Base-by-base conservation (phyloP, 1,140 invertebrate genomes). In the Aphelinus atriplicis region DNA sequence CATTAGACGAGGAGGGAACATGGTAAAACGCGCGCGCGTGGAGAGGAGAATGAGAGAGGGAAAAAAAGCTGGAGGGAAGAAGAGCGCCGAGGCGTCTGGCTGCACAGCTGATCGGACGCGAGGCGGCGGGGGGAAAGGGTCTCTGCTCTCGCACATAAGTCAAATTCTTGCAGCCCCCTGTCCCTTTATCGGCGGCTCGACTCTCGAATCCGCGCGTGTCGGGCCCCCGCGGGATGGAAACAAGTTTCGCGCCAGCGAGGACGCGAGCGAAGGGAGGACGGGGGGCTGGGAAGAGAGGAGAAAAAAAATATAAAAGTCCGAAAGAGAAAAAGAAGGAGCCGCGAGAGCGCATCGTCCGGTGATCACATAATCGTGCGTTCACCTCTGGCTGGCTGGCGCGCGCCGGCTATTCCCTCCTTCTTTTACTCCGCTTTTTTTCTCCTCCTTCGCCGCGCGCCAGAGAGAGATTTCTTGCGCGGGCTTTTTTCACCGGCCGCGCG, bases 351-450 rank as follows among this genome's bases (percentile, higher is more conserved):
- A 84, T 85, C 85, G 83, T 86, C 78, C 79, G 82, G 81, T 85
- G 85, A 86, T 86, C 85, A 84, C 84, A 86, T 86, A 86, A 86
- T 86, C 85, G 85, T 86, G 81, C 84, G 80, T 86, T 86, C 83
- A 86, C 85, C 85, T 82, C 80, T 56, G 69, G 67, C 56, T 26
- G 26, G 26, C 26, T 26, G 26, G 26, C 26, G 26, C 69, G 66
- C 79, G 57, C 48, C 57, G 53, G 57, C 53, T 77, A 76, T 78
- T 73, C 50, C 26, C 43, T 73, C 63, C 50, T 71, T 71, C 10
- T 51, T 50, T 42, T 55, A 42, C 64, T 56, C 51, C 71, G 64
- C 67, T 71, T 67, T 56, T 60, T 42, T 46, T 57, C 61, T 7
- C 67, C 83, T 80, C 82, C 78, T 82, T 81, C 81, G 80, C 78